Conservation (phyloP, 2,888 invertebrate species). For the Arge pagana region DNA sequence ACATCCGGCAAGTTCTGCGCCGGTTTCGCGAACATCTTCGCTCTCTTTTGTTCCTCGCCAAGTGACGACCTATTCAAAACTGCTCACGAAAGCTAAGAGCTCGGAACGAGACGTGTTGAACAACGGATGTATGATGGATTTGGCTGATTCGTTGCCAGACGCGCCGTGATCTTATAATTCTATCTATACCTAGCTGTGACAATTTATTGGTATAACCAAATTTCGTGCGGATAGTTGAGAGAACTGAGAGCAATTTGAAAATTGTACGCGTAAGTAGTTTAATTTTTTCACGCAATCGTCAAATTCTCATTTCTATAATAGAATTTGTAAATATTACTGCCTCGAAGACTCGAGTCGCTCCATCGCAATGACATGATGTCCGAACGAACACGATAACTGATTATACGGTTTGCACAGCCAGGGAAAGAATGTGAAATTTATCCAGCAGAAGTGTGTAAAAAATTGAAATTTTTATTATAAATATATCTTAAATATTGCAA, state of each 20-base stretch:
- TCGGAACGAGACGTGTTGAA: conserved; percentile 43
- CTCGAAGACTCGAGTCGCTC: no score
- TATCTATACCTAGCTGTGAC: no score
- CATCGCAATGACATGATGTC: no score
- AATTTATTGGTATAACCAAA: no score
- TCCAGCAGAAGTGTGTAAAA: conserved; percentile 20
- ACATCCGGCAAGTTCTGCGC: not conserved
- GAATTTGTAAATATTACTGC: no score
- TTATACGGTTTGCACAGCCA: no score
- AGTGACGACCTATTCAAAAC: conserved; percentile 41
- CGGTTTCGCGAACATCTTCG: conserved; percentile 26
- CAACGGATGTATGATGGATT: conserved; percentile 54
- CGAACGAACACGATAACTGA: no score
- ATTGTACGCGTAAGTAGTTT: not conserved
- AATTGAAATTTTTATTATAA: conserved; percentile 34
- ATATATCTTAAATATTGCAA: conserved; percentile 45
- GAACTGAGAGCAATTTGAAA: not conserved
- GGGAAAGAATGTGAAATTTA: no score
- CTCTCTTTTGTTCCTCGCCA: conserved; percentile 49
- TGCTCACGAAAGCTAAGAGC: conserved; percentile 39
- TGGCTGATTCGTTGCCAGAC: conserved; percentile 60
- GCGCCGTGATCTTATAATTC: no score
- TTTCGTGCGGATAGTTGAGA: not conserved
- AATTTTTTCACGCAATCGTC: no score
- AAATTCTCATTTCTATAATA: no score